Evolutionary conservation across 2,888 invertebrate genomes (phyloP), one percentile per base, ranked within the genome.

Genomic region (Drosophila trichaetosa): DNA sequence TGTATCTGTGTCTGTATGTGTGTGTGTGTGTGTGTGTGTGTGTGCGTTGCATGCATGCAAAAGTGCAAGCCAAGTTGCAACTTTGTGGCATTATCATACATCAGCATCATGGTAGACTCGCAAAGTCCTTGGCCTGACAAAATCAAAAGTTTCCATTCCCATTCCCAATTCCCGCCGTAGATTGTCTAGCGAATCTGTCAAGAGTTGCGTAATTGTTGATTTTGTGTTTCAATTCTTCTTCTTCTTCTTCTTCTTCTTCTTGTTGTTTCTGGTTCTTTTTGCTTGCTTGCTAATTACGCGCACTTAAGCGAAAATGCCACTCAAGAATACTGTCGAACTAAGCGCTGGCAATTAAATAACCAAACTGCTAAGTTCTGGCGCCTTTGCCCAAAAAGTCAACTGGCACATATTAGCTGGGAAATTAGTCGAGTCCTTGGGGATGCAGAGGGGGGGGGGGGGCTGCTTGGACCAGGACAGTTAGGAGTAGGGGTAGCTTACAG

Each of bases 341-440:
- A 87, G 82, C 84, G 80, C 77, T 72, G 80, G 80, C 88, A 88
- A 89, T 89, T 89, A 89, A 89, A 86, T 85, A 81, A 73, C 65
- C 67, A 73, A 73, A 73, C 63, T 71, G 69, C 63, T 42, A 57
- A 68, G 61, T 57, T 63, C 73, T 56, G 75, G 65, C 76, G 76
- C 76, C 69, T 46, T 63, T 56, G 60, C 31, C 57, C 69, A 59
- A 61, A 68, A 54, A 79, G 75, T 74, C 77, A 85, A 80, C 79
- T 60, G 57, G 69, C 83, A 69, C 84, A 80, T 82, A 88, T 85
- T 88, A 88, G 85, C 83, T 64, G 57, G 52, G 73, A 80, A 82
- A 76, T 84, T 73, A 83, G 67, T 63, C 29, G 18, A 24, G 29
- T 29, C 16, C 42, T 24, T 27, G 27, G 48, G 21, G 57, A 24